phyloP scores from a whole-genome alignment of 2,113 vertebrate species.

The Dendrocopos noguchii region DNA sequence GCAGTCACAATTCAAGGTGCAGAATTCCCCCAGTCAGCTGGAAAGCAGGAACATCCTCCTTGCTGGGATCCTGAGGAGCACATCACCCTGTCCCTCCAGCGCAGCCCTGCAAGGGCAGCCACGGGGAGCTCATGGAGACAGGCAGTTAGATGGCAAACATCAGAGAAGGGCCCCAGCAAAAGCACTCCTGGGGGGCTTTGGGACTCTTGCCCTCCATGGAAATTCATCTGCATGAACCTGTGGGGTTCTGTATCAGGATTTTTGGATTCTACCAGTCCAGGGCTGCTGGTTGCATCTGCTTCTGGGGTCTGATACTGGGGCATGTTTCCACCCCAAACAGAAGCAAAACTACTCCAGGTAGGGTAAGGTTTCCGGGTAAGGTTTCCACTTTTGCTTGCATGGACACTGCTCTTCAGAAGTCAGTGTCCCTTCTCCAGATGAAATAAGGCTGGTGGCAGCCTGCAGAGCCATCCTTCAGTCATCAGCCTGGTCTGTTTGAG shows the following conservation, averaged over 20 bases:
- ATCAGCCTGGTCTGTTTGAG: neutral
- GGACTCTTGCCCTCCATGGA: neutral
- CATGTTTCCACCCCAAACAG: neutral
- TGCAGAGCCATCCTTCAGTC: neutral
- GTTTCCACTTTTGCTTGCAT: fast-evolving
- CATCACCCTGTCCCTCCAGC: neutral
- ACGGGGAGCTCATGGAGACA: neutral
- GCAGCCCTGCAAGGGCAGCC: neutral
- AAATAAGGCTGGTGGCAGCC: neutral
- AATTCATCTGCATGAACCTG: neutral
- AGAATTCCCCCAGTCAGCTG: neutral
- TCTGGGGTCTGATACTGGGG: no score
- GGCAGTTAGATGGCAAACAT: neutral
- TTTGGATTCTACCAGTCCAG: neutral
- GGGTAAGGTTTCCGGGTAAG: neutral
- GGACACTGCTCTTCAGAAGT: neutral
- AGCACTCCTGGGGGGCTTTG: neutral
- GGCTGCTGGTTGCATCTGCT: neutral
- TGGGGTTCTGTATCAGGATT: neutral
- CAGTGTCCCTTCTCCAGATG: neutral
- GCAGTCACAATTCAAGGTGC: neutral
- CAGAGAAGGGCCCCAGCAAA: neutral
- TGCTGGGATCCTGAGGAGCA: no score
- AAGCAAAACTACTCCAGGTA: neutral
- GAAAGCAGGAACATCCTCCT: neutral